Conservation (phyloP, 2,797 vertebrate genomes). For the Poecile montanus region DNA sequence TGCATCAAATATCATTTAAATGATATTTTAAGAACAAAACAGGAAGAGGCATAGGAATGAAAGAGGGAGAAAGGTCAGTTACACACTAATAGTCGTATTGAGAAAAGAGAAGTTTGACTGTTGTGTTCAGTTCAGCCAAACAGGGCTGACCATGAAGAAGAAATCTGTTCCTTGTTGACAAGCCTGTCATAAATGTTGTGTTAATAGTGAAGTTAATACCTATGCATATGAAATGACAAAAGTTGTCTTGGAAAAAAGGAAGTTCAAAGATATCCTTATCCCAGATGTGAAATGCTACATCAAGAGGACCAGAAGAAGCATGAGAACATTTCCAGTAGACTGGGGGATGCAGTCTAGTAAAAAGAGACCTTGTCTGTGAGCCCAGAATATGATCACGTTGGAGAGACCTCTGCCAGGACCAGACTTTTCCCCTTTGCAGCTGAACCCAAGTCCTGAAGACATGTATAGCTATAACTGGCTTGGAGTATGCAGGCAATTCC, state of each 20-base stretch:
- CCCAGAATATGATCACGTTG: neutral
- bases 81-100: accelerated
- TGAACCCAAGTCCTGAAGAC: neutral
- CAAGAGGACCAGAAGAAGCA: neutral
- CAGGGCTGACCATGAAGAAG: neutral
- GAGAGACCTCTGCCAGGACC: neutral
- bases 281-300: neutral
- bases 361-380: neutral
- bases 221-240: neutral
- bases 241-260: neutral
- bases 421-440: neutral
- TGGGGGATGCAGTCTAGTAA: no score
- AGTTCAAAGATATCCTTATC: neutral
- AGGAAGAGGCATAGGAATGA: neutral
- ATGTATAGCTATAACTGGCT: accelerated
- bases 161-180: neutral
- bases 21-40: neutral
- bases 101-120: neutral
- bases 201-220: neutral
- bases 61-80: neutral
- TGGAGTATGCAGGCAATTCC: neutral
- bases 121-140: neutral
- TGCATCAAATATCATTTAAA: neutral
- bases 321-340: neutral
- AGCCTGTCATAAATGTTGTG: neutral